A percentile compares a stretch with the other conserved stretches of the same genome.
phyloP scores from a whole-genome alignment of 2,888 invertebrate genomes.

The Acronicta leporina region DNA sequence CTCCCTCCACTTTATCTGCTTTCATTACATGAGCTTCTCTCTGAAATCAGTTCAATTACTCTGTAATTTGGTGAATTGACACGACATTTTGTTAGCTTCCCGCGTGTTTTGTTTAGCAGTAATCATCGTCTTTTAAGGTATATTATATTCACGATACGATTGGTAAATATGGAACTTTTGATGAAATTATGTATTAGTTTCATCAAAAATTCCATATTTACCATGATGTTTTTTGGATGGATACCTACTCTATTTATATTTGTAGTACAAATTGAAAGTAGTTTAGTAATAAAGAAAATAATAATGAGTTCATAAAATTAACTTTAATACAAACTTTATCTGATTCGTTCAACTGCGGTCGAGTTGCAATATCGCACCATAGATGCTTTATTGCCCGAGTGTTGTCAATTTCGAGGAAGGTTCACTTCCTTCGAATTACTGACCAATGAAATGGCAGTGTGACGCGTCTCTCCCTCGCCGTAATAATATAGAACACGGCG shows the following conservation, averaged over 20 bases:
- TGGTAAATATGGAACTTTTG: no score
- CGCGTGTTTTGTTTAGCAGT: conserved; percentile 68
- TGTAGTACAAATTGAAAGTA: background rate
- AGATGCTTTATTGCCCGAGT: conserved; percentile 78
- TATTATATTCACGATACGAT: conserved; percentile 12
- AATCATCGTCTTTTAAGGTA: conserved; percentile 55
- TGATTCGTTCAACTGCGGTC: conserved; percentile 63
- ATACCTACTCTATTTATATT: background rate
- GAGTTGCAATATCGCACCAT: conserved; percentile 62
- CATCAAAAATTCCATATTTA: no score
- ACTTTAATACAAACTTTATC: conserved; percentile 64
- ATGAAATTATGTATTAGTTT: no score
- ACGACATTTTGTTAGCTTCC: conserved; percentile 83
- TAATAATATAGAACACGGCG: conserved; percentile 82
- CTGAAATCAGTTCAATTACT: conserved; percentile 85
- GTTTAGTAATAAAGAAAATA: conserved; percentile 40
- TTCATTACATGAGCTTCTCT: conserved; percentile 85
- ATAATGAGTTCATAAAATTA: conserved; percentile 62
- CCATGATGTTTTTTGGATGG: no score
- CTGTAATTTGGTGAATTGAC: conserved; percentile 83
- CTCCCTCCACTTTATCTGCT: conserved; percentile 80
- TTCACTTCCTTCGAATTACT: conserved; percentile 77
- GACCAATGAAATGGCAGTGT: conserved; percentile 78
- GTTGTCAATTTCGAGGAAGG: conserved; percentile 79
- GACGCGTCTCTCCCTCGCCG: conserved; percentile 70